phyloP scores from a whole-genome alignment of 1,140 invertebrate genomes.

The Cydia strobilella region DNA sequence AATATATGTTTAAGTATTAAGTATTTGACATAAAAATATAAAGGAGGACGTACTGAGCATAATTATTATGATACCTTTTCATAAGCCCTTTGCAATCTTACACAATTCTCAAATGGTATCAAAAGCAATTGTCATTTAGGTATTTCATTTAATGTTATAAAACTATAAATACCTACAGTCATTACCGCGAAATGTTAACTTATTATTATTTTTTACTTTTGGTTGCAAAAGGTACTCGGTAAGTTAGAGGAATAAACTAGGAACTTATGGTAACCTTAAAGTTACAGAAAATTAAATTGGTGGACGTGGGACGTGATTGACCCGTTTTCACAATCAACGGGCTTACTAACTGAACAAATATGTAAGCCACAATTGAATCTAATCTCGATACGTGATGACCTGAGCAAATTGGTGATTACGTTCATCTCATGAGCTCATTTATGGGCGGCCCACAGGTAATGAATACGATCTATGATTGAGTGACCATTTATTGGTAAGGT shows the following conservation, averaged over 20 bases:
- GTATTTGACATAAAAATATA: too few relatives aligned
- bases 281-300: neutral
- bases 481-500: conserved; percentile 9
- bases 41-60: too few relatives aligned
- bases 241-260: neutral
- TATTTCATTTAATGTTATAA: too few relatives aligned
- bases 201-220: neutral
- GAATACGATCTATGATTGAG: neutral
- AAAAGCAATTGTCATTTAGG: too few relatives aligned
- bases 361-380: neutral
- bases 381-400: neutral
- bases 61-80: too few relatives aligned
- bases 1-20: too few relatives aligned
- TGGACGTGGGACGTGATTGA: neutral
- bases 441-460: neutral
- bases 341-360: neutral
- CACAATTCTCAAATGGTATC: too few relatives aligned
- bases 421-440: neutral
- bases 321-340: neutral
- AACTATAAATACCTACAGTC: too few relatives aligned
- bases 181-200: too few relatives aligned
- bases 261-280: neutral
- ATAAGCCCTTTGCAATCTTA: too few relatives aligned
- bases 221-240: neutral
- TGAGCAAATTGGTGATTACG: conserved; percentile 13